Percentiles rank a stretch among this genome's conserved stretches.
These are phyloP conservation scores for Cephus pulcher DNA, from an alignment of 2,888 invertebrate species.

Conservation along the genomic window DNA sequence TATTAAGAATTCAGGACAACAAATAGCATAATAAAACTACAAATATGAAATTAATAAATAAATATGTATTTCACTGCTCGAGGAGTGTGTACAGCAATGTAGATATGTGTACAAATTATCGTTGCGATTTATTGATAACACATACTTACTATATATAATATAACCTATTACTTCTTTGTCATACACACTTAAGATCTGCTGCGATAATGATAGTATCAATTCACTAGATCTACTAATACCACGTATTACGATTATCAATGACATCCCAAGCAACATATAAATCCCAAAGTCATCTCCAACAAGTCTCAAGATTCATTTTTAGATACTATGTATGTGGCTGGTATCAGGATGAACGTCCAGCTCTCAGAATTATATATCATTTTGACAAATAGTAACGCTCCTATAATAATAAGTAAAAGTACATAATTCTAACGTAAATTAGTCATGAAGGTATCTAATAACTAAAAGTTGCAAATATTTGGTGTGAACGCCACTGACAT, in stretches of 20 bases:
- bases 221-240: constrained; percentile 6
- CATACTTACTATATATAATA: background rate
- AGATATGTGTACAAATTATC: background rate
- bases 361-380: background rate
- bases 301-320: background rate
- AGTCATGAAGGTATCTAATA: background rate
- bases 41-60: background rate
- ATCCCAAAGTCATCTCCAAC: background rate
- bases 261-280: background rate
- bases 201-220: background rate
- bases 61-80: background rate
- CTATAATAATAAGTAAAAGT: background rate
- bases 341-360: background rate
- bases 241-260: background rate
- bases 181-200: background rate
- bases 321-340: background rate
- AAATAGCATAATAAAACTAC: background rate
- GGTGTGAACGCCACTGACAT: constrained; percentile 1
- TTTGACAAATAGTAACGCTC: background rate
- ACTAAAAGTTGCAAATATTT: constrained; percentile 3
- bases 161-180: background rate
- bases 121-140: background rate
- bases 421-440: background rate
- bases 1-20: background rate
- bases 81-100: background rate